These are phyloP conservation scores for Siniperca scherzeri DNA, from an alignment of 2,797 vertebrate species.

Conservation along the genomic window DNA sequence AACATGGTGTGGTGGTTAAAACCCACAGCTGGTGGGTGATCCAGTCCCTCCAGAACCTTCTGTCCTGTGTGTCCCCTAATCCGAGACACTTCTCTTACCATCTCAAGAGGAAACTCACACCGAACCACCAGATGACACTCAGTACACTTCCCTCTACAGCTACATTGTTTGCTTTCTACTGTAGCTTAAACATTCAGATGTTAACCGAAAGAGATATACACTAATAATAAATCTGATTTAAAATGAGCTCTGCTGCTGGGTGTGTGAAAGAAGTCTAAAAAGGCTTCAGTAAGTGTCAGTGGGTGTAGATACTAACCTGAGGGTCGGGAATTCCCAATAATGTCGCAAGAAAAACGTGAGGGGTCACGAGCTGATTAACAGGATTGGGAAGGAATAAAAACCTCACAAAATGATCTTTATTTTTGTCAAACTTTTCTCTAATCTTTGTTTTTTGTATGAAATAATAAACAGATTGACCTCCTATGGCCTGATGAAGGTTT, in stretches of 20 bases:
- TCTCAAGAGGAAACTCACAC: conserved; percentile 1
- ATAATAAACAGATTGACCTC: not conserved
- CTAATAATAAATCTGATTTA: not conserved
- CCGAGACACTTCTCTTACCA: not conserved
- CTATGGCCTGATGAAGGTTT: not conserved
- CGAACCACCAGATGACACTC: not conserved
- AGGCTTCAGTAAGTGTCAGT: not conserved
- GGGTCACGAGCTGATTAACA: not conserved
- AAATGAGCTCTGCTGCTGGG: not conserved
- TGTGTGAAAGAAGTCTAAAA: not conserved
- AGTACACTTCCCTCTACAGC: not conserved
- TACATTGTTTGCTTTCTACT: not conserved
- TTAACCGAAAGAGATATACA: not conserved
- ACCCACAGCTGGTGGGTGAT: not conserved
- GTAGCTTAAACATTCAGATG: not conserved
- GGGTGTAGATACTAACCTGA: not conserved
- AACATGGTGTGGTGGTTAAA: not conserved
- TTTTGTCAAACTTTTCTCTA: not conserved
- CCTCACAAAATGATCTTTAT: not conserved
- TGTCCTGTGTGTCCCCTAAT: not conserved
- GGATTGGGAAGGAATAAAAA: not conserved
- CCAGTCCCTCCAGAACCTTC: not conserved
- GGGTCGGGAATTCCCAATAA: not conserved
- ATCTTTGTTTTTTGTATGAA: not conserved
- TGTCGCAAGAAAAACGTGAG: not conserved